Percentiles rank a stretch among this genome's conserved stretches.
These are phyloP conservation scores for Galerucella nymphaeae DNA, from an alignment of 2,888 invertebrate species.

Conservation along the genomic window DNA sequence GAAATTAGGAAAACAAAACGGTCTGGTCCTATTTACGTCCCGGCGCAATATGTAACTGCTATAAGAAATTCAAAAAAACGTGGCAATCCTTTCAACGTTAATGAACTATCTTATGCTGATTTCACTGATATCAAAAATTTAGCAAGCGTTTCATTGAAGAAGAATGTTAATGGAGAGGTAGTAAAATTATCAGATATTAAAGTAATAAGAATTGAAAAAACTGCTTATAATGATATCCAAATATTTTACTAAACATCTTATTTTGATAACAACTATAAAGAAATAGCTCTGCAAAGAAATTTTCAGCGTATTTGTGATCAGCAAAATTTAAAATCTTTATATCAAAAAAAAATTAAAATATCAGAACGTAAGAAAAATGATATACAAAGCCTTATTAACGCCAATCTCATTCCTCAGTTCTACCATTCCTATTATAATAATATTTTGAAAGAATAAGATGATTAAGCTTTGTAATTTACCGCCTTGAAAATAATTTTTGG, in stretches of 20 bases:
- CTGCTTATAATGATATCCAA: neutral
- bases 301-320: no score
- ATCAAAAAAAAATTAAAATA: no score
- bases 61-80: conserved; percentile 13
- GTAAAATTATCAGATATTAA: conserved; percentile 2
- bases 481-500: no score
- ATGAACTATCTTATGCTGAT: conserved; percentile 26
- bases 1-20: conserved; percentile 22
- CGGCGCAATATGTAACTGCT: conserved; percentile 14
- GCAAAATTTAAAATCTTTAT: no score
- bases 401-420: no score
- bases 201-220: neutral
- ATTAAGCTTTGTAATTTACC: no score
- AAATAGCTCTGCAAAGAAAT: no score
- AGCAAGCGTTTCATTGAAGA: neutral
- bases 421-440: no score
- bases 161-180: neutral
- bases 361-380: no score
- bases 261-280: neutral
- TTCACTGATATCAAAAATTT: conserved; percentile 17
- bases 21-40: conserved; percentile 31
- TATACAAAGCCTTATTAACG: no score
- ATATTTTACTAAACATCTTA: neutral
- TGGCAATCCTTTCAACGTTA: conserved; percentile 7
- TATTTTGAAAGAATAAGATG: no score